Conservation (phyloP, 2,888 invertebrate genomes). For the Drosophila falleni region DNA sequence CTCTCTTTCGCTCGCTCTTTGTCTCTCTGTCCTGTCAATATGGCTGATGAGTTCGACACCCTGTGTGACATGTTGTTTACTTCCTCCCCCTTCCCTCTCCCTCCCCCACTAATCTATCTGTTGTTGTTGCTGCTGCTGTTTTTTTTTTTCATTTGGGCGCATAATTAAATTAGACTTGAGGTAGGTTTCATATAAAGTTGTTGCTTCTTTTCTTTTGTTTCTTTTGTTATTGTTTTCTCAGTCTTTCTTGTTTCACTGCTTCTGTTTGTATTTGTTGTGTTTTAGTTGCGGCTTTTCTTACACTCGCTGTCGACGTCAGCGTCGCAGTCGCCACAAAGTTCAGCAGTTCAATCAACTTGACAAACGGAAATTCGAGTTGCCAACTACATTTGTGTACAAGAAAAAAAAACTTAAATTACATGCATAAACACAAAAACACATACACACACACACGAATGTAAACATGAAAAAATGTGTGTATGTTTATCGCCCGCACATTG, state of each 20-base stretch:
- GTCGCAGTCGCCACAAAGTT: slow-evolving; percentile 44
- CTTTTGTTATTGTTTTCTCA: slow-evolving; percentile 2
- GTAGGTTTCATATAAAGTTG: slow-evolving; percentile 58
- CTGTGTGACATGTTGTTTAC: slow-evolving; percentile 26
- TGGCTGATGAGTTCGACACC: slow-evolving; percentile 34
- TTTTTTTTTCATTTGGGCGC: slow-evolving; percentile 43
- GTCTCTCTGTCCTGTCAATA: slow-evolving; percentile 12
- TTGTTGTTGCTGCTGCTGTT: slow-evolving; percentile 5
- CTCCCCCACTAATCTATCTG: background rate
- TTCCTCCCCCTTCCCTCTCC: background rate
- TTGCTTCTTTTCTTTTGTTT: slow-evolving; percentile 16
- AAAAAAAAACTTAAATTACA: slow-evolving; percentile 37
- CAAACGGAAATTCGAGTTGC: slow-evolving; percentile 54
- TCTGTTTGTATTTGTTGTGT: slow-evolving; percentile 17
- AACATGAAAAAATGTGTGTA: background rate
- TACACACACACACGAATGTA: background rate
- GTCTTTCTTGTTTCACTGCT: slow-evolving; percentile 2
- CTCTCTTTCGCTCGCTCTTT: background rate
- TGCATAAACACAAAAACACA: slow-evolving; percentile 9
- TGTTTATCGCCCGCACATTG: background rate
- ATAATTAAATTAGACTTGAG: slow-evolving; percentile 63
- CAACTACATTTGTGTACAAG: background rate
- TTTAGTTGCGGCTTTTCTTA: slow-evolving; percentile 38
- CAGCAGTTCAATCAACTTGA: slow-evolving; percentile 69
- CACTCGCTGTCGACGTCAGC: background rate